Evolutionary conservation across 2,888 invertebrate genomes (phyloP).

Genomic region (Parapristionchus giblindavisi): DNA sequence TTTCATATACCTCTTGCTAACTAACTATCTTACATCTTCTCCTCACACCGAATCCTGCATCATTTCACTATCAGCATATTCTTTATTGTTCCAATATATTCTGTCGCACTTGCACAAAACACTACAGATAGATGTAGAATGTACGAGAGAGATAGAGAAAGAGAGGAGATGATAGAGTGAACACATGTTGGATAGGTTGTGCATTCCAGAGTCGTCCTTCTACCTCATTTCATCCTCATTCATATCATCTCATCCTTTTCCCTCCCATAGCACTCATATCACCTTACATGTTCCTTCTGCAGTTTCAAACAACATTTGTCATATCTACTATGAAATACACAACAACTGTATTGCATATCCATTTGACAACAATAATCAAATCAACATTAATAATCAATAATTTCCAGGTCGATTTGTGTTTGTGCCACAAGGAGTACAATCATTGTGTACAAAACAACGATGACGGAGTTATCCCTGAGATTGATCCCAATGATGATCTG

Average conservation of each 20-base stretch:
- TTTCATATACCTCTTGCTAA: not conserved
- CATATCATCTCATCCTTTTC: slow-evolving; percentile 7
- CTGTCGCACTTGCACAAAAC: slow-evolving; percentile 21
- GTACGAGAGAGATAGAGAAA: slow-evolving; percentile 7
- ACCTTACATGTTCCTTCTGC: not conserved
- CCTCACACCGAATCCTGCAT: too few relatives aligned
- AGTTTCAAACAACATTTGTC: slow-evolving; percentile 15
- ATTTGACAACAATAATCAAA: too few relatives aligned
- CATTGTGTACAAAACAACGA: slow-evolving; percentile 65
- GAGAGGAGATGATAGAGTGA: slow-evolving; percentile 21
- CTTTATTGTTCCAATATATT: slow-evolving; percentile 19
- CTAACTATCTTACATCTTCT: too few relatives aligned
- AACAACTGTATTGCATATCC: too few relatives aligned
- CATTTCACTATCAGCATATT: not conserved
- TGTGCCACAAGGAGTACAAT: slow-evolving; percentile 68
- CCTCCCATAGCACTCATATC: slow-evolving; percentile 11
- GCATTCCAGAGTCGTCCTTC: slow-evolving; percentile 19
- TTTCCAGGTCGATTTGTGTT: slow-evolving; percentile 60
- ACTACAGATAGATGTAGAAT: too few relatives aligned
- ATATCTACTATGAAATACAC: slow-evolving; percentile 9
- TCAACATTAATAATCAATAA: not conserved
- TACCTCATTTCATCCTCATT: not conserved
- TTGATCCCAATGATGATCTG: slow-evolving; percentile 62
- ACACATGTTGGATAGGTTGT: slow-evolving; percentile 31
- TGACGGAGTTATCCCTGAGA: slow-evolving; percentile 67